These are phyloP conservation scores for Aproaerema taeniolella DNA, from an alignment of 2,888 invertebrate species.

Conservation along the genomic window DNA sequence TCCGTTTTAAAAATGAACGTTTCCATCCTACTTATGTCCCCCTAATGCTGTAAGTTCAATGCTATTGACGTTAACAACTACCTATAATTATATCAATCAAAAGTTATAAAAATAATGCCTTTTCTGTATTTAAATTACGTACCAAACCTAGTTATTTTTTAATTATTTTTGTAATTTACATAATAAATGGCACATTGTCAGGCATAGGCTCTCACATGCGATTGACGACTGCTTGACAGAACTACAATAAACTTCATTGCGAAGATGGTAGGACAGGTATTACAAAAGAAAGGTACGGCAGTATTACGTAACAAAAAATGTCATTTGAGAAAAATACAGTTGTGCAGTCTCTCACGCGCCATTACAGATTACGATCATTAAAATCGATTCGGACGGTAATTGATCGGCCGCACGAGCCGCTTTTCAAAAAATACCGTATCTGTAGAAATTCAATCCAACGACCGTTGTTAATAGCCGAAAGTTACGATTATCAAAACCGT, in stretches of 20 bases:
- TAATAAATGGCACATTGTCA: too few relatives aligned
- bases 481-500: conserved; percentile 46
- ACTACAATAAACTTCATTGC: too few relatives aligned
- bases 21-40: neutral
- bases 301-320: too few relatives aligned
- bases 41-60: neutral
- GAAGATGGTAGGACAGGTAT: conserved; percentile 6
- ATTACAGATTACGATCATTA: conserved; percentile 64
- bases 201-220: too few relatives aligned
- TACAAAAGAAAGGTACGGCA: too few relatives aligned
- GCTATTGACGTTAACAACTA: neutral
- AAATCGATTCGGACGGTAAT: conserved; percentile 62
- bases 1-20: neutral
- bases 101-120: neutral
- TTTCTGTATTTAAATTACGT: neutral
- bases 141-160: too few relatives aligned
- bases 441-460: conserved; percentile 24
- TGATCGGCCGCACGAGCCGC: conserved; percentile 56
- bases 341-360: conserved; percentile 44
- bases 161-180: too few relatives aligned
- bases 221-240: too few relatives aligned
- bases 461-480: conserved; percentile 51
- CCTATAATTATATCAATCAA: neutral
- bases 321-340: conserved; percentile 42
- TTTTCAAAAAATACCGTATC: conserved; percentile 21